These are phyloP conservation scores for Choristoneura rosaceana DNA, from an alignment of 2,888 invertebrate species.

Conservation along the genomic window DNA sequence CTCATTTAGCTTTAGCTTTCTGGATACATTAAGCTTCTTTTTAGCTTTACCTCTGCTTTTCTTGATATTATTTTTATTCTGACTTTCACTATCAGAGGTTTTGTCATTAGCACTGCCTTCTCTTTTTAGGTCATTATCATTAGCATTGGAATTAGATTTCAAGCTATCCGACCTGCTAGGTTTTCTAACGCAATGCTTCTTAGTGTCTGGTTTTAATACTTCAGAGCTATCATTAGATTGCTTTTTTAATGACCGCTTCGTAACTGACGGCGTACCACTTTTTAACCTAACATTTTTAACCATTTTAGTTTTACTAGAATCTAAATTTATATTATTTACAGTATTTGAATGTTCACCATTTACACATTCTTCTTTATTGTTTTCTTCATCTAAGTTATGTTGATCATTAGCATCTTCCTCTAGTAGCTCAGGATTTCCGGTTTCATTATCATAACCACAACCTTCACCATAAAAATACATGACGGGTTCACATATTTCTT, in stretches of 20 bases:
- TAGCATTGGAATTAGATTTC: constrained; percentile 60
- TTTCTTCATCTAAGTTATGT: constrained; percentile 66
- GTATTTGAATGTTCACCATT: constrained; percentile 69
- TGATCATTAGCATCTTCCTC: constrained; percentile 61
- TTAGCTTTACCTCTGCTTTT: constrained; percentile 72
- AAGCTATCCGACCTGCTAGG: constrained; percentile 64
- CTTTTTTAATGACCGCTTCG: constrained; percentile 74
- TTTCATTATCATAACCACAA: constrained; percentile 89
- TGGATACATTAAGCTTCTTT: constrained; percentile 64
- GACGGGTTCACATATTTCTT: constrained; percentile 90
- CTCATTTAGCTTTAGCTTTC: constrained; percentile 63
- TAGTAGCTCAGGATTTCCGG: constrained; percentile 87
- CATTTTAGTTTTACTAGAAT: constrained; percentile 65
- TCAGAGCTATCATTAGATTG: constrained; percentile 72
- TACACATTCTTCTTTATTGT: constrained; percentile 66
- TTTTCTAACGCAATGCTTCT: constrained; percentile 77
- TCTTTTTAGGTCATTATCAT: constrained; percentile 61
- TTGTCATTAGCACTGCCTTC: constrained; percentile 69
- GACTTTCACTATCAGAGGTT: constrained; percentile 64
- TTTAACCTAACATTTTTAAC: constrained; percentile 59
- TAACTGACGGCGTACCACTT: constrained; percentile 57
- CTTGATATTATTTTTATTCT: constrained; percentile 68
- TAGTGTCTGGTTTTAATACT: constrained; percentile 68
- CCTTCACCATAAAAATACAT: constrained; percentile 90
- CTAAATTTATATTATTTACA: constrained; percentile 54